Conservation (phyloP, 2,797 vertebrate species). For the Thamnophis elegans region DNA sequence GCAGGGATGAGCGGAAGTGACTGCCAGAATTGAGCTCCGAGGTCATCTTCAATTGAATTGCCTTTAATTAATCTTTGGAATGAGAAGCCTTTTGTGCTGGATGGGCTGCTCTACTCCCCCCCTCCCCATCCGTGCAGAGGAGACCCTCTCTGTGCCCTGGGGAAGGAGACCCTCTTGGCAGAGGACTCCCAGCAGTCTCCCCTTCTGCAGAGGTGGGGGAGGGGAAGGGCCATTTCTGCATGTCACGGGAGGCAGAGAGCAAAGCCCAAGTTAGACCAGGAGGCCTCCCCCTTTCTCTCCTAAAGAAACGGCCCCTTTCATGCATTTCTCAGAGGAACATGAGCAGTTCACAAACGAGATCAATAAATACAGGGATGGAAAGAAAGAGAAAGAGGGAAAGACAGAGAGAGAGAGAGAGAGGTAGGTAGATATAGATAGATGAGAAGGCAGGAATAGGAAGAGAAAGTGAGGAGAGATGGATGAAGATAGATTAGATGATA, state of each 20-base stretch:
- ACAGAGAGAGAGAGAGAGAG: too few relatives aligned
- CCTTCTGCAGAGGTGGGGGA: background rate
- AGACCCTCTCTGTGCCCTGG: background rate
- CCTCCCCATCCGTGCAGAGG: background rate
- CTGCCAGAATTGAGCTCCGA: background rate
- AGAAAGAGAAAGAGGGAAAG: fast-evolving
- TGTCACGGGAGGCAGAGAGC: background rate
- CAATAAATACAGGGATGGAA: background rate
- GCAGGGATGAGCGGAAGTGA: background rate
- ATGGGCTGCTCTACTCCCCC: background rate
- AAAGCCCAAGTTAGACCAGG: background rate
- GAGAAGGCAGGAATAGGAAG: background rate
- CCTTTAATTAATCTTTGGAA: background rate
- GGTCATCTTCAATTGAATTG: background rate
- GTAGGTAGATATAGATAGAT: fast-evolving
- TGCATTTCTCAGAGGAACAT: background rate
- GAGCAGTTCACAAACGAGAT: background rate
- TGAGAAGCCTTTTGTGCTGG: background rate
- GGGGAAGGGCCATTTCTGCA: background rate
- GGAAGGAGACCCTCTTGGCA: background rate
- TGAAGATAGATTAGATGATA: too few relatives aligned
- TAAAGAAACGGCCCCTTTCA: background rate
- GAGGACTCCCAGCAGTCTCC: background rate
- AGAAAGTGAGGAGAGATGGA: too few relatives aligned
- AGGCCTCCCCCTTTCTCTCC: background rate